A percentile compares a stretch with the other conserved stretches of the same genome.
phyloP scores from a whole-genome alignment of 2,113 vertebrate genomes.

The Ramphastos sulfuratus region DNA sequence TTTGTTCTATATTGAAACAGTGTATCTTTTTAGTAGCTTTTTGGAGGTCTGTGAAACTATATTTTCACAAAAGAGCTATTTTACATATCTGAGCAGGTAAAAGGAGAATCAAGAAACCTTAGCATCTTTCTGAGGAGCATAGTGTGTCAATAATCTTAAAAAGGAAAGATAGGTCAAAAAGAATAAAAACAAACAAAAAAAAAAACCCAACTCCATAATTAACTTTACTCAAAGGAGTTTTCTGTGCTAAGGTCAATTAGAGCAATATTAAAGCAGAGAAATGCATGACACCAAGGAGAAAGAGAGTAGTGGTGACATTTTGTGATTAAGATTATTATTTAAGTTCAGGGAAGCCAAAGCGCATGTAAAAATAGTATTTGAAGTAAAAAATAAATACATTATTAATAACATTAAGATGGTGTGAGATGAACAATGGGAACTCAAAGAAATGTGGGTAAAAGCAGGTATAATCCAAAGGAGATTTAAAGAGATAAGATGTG shows the following conservation, averaged over 20 bases:
- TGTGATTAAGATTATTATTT: neutral
- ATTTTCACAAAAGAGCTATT: neutral
- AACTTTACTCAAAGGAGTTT: neutral
- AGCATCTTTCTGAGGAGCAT: neutral
- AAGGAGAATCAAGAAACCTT: neutral
- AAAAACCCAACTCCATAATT: neutral
- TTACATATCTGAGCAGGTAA: neutral
- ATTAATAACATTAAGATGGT: neutral
- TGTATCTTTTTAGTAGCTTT: neutral
- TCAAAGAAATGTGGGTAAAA: neutral
- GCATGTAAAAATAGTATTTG: neutral
- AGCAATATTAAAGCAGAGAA: conserved; percentile 6
- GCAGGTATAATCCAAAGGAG: neutral
- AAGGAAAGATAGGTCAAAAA: neutral
- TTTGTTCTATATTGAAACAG: neutral
- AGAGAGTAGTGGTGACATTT: neutral
- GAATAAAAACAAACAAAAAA: neutral
- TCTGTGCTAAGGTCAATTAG: neutral
- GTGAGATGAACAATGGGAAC: neutral
- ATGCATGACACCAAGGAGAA: neutral
- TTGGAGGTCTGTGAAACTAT: neutral
- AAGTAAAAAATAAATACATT: neutral
- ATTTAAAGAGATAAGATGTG: neutral
- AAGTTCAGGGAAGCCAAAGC: neutral
- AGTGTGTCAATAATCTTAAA: neutral